Evolutionary conservation across 2,113 vertebrate genomes (phyloP).

Genomic region (Anarrhichthys ocellatus): DNA sequence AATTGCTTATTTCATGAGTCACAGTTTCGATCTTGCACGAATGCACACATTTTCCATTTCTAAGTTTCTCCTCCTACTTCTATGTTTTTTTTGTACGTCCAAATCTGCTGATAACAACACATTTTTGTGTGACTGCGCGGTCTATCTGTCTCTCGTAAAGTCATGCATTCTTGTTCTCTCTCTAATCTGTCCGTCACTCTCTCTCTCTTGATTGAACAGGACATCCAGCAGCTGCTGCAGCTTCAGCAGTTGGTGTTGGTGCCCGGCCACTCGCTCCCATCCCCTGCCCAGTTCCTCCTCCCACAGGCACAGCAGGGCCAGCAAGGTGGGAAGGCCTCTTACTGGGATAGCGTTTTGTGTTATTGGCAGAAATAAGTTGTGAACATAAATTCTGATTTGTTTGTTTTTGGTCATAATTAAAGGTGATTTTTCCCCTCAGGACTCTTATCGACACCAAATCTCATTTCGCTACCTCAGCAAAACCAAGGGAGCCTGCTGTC

Average conservation of each 20-base stretch:
- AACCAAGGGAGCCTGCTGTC: conserved; percentile 92
- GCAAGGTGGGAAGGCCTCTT: conserved; percentile 85
- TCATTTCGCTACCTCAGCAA: conserved; percentile 97
- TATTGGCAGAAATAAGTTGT: not conserved
- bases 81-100: not conserved
- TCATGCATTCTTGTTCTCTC: not conserved
- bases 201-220: conserved; percentile 73
- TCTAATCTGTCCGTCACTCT: conserved; percentile 9
- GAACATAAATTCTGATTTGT: not conserved
- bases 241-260: conserved; percentile 93
- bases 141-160: not conserved
- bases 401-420: not conserved
- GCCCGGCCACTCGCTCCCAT: conserved; percentile 88
- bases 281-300: conserved; percentile 92
- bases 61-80: conserved; percentile 16
- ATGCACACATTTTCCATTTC: conserved; percentile 27
- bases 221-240: conserved; percentile 94
- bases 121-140: not conserved
- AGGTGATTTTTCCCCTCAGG: conserved; percentile 73
- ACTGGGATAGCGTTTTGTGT: not conserved
- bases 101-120: not conserved
- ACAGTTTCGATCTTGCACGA: conserved; percentile 41
- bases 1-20: conserved; percentile 29
- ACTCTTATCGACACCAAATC: conserved; percentile 92
- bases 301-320: conserved; percentile 92